Conservation (phyloP, 2,113 vertebrate genomes). For the Salvelinus fontinalis region DNA sequence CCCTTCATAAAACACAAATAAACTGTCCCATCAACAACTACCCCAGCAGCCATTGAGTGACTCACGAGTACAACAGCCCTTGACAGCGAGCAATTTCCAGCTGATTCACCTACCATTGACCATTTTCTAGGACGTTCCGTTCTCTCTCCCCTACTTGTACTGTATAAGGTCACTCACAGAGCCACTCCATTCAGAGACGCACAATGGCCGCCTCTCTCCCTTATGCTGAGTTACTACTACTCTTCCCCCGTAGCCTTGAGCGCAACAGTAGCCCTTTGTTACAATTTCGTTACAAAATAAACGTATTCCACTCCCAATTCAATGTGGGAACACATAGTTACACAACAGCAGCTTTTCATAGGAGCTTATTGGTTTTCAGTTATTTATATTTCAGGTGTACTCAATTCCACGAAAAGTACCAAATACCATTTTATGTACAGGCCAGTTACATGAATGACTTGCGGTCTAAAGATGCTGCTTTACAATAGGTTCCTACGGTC, state of each 20-base stretch:
- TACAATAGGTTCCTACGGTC: neutral
- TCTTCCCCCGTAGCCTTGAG: constrained; percentile 25
- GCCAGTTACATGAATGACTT: no score
- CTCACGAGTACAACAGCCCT: constrained; percentile 30
- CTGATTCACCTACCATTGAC: constrained; percentile 49
- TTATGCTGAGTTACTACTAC: neutral
- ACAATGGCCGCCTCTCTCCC: constrained; percentile 27
- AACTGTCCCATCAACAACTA: neutral
- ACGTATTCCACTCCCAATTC: no score
- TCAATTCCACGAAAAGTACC: no score
- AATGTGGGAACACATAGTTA: no score
- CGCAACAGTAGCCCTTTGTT: neutral
- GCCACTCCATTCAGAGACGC: constrained; percentile 11
- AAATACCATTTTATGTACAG: no score
- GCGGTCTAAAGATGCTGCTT: no score
- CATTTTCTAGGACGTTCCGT: constrained; percentile 40
- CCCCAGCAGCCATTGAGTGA: constrained; percentile 50
- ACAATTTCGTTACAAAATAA: neutral
- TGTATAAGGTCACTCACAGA: constrained; percentile 22
- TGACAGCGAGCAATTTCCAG: constrained; percentile 45
- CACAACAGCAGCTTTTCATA: no score
- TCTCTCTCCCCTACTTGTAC: constrained; percentile 32
- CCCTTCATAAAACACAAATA: constrained; percentile 44
- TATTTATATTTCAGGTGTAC: no score
- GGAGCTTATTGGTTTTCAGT: neutral